Conservation (phyloP, 2,797 vertebrate genomes). For the Ibycter americanus region DNA sequence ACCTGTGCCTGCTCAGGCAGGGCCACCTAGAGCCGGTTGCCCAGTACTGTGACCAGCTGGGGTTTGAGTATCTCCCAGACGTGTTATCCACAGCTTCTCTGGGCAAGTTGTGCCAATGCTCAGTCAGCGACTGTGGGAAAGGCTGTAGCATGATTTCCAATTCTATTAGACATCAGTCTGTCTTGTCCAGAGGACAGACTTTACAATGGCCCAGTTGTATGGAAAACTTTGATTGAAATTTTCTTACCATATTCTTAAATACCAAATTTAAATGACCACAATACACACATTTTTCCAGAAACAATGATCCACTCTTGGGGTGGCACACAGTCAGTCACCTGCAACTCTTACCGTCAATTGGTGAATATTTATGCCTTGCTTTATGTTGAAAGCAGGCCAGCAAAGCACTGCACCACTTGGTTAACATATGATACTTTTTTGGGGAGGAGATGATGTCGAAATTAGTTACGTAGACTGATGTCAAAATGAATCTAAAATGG, state of each 20-base stretch:
- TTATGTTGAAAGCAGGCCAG: neutral
- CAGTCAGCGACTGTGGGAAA: neutral
- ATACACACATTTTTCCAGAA: neutral
- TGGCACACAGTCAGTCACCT: neutral
- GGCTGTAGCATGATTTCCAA: neutral
- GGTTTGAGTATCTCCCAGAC: neutral
- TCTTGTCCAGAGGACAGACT: neutral
- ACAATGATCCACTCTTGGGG: neutral
- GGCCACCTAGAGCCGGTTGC: neutral
- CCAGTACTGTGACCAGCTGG: neutral
- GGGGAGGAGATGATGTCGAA: neutral
- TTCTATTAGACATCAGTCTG: neutral
- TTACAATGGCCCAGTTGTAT: neutral
- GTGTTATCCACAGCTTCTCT: neutral
- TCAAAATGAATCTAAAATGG: neutral
- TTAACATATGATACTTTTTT: neutral
- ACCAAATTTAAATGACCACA: neutral
- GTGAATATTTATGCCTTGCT: neutral
- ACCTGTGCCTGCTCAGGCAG: neutral
- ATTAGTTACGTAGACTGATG: neutral
- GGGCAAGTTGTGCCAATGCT: neutral
- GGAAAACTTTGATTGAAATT: neutral
- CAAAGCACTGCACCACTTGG: neutral
- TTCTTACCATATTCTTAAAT: neutral
- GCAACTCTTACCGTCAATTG: rapidly evolving